Evolutionary conservation across 2,888 invertebrate species (phyloP).

Genomic region (Ceramica pisi): DNA sequence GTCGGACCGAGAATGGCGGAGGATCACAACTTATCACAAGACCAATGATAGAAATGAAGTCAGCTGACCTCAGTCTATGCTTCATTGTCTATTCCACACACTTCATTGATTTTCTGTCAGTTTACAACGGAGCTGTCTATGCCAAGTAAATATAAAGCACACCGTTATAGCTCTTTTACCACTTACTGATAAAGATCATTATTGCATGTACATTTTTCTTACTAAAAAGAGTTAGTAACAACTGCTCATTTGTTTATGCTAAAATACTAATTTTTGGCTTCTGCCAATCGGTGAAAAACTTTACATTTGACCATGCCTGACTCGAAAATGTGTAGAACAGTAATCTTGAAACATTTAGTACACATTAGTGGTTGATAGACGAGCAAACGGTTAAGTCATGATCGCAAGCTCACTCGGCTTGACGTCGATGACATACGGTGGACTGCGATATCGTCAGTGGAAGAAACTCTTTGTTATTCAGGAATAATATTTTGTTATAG

Average conservation of each 20-base stretch:
- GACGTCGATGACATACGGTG: no score
- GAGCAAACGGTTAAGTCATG: no score
- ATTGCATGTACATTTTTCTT: background rate
- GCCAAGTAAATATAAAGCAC: background rate
- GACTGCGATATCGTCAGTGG: no score
- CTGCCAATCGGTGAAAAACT: no score
- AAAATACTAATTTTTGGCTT: background rate
- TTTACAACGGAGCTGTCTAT: slow-evolving; percentile 12
- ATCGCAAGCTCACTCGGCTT: no score
- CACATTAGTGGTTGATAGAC: no score
- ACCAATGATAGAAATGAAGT: slow-evolving; percentile 90
- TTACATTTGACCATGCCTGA: no score
- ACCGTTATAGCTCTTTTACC: fast-evolving
- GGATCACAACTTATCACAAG: slow-evolving; percentile 90
- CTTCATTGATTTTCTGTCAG: slow-evolving; percentile 80
- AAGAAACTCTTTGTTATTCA: no score
- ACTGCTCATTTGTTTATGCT: slow-evolving; percentile 11
- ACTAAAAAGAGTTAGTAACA: background rate
- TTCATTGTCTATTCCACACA: slow-evolving; percentile 77
- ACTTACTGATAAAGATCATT: fast-evolving
- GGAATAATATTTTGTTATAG: no score
- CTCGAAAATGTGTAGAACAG: no score
- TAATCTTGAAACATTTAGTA: no score
- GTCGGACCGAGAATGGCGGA: slow-evolving; percentile 90
- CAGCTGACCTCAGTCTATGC: slow-evolving; percentile 89